Evolutionary conservation across 2,113 vertebrate species (phyloP).

Genomic region (Menura novaehollandiae): DNA sequence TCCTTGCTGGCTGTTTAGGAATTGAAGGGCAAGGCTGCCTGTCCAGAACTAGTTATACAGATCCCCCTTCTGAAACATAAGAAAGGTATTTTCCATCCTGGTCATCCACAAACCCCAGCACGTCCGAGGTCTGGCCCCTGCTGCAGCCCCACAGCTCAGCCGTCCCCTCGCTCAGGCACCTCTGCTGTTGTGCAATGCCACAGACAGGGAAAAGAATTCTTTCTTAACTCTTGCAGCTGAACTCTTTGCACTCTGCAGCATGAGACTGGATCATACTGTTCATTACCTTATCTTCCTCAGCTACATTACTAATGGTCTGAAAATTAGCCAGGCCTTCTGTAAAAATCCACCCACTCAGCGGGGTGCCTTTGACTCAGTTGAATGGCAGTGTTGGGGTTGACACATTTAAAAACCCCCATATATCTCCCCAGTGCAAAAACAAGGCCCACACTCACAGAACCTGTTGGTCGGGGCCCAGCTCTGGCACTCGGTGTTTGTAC

Average conservation of each 20-base stretch:
- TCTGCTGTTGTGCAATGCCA: slow-evolving; percentile 50
- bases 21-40: background rate
- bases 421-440: background rate
- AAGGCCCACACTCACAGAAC: background rate
- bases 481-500: background rate
- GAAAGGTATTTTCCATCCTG: background rate
- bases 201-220: background rate
- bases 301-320: slow-evolving; percentile 61
- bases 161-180: background rate
- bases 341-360: slow-evolving; percentile 52
- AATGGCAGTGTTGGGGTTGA: slow-evolving; percentile 20
- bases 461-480: background rate
- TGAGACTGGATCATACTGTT: slow-evolving; percentile 26
- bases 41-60: background rate
- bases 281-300: slow-evolving; percentile 48
- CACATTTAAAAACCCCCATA: slow-evolving; percentile 5
- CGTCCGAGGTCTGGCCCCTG: background rate
- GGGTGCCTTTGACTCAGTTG: slow-evolving; percentile 39
- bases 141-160: background rate
- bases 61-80: background rate
- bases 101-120: background rate
- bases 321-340: slow-evolving; percentile 53
- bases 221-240: slow-evolving; percentile 29
- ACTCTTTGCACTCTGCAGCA: slow-evolving; percentile 30
- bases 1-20: background rate